Evolutionary conservation across 2,888 invertebrate genomes (phyloP), one percentile per base, ranked within the genome.

Genomic region (Laothoe populi): DNA sequence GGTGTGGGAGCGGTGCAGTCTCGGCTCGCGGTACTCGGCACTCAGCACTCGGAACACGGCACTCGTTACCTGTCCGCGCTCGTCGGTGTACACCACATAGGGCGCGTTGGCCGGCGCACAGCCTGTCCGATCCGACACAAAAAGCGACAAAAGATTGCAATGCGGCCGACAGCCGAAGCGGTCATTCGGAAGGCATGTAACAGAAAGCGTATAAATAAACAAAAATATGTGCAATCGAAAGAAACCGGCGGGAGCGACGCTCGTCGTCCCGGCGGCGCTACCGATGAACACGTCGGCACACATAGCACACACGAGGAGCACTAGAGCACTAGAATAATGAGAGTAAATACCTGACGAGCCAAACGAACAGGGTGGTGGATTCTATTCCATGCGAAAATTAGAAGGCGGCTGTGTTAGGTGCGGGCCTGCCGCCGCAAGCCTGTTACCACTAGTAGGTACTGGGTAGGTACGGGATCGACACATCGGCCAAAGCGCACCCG

Each of bases 31-130:
- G 49, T 8, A 31, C 31, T 31, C 53, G 53, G 38, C 11, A 13
- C 31, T 31, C 53, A 35, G 38, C 11, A 13, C 11, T 10, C 64
- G 69, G 83, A 84, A 83, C 84, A 83, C 87, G 84, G 84, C 90
- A 92, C 90, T 72, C 93, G 94, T 94, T 97, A 98, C 98, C 98
- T 98, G 97, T 96, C 97, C 97, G 95, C 96, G 96, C 93, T 96
- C 96, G 95, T 98, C 98, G 94, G 97, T 97, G 96, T 98, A 98
- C 95, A 96, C 96, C 95, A 98, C 97, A 95, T 96, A 97, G 93
- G 96, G 96, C 95, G 97, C 97, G 94, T 98, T 98, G 94, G 95
- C 95, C 90, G 97, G 96, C 94, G 96, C 95, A 94, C 96, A 94
- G 92, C 91, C 92, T 88, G 83, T 76, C 81, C 88, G 83, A 76